Base-by-base conservation (phyloP, 1,140 invertebrate species). In the Macrocentrus cingulum region DNA sequence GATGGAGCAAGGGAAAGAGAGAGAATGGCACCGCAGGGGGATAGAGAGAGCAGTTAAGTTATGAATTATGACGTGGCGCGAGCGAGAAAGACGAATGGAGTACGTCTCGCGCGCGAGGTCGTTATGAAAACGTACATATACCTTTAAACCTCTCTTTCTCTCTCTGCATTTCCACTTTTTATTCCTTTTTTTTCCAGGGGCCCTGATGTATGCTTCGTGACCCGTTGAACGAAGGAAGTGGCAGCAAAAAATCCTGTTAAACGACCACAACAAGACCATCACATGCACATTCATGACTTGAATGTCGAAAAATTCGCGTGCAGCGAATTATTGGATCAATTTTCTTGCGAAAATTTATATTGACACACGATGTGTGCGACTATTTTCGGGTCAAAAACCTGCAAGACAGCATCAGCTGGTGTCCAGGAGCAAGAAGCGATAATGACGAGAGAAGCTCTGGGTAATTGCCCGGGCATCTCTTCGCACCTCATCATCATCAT, bases 401-500 rank as follows among this genome's bases (percentile, higher is more conserved):
- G n/a, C n/a, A n/a, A n/a, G n/a, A n/a, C n/a, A n/a, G n/a, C n/a
- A n/a, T n/a, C n/a, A n/a, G n/a, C n/a, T n/a, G n/a, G n/a, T n/a
- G n/a, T n/a, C n/a, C n/a, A n/a, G n/a, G n/a, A 29, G 61, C 58
- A 58, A 66, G 65, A 67, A 19, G 70, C 66, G 61, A 65, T 70
- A 71, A 76, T 71, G 69, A 72, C 62, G 68, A 49, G 48, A 42
- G 55, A 62, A 51, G 61, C 44, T 44, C 25, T 62, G 46, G 75
- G 67, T 77, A 76, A 77, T 80, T 79, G 75, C 75, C 75, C 61
- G 59, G 71, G 67, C 74, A 69, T 80, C 75, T 77, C 77, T 80
- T 80, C 75, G 72, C 77, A 80, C 77, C 77, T 80, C 77, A 80
- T 80, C 76, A 80, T 80, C 76, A 73, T 79, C 76, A 77, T 77